These are phyloP conservation scores for Gobius niger DNA, from an alignment of 2,113 vertebrate species.

Conservation along the genomic window DNA sequence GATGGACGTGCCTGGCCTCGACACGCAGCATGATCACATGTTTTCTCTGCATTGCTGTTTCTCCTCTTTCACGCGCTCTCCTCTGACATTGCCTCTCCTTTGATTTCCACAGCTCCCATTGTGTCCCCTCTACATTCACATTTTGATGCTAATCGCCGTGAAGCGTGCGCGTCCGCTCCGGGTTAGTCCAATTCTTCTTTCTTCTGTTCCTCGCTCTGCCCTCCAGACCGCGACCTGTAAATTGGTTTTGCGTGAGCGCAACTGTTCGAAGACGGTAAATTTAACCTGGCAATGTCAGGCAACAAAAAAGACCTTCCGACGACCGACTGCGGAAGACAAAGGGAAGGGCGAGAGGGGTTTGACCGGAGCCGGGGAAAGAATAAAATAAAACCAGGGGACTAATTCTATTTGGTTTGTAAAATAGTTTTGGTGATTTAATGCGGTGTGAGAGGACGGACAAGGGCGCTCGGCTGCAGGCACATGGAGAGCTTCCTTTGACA, in stretches of 20 bases:
- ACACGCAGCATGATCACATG: too few species aligned
- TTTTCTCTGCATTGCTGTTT: not conserved
- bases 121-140: constrained; percentile 20
- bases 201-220: constrained; percentile 2
- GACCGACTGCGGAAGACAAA: not conserved
- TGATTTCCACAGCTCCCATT: not conserved
- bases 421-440: not conserved
- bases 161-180: constrained; percentile 21
- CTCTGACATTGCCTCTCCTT: not conserved
- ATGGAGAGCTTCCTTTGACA: not conserved
- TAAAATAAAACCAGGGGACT: too few species aligned
- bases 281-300: not conserved
- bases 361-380: not conserved
- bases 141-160: constrained; percentile 45
- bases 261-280: constrained; percentile 3
- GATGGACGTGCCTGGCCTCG: too few species aligned
- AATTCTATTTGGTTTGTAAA: not conserved
- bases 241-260: constrained; percentile 2
- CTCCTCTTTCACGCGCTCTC: not conserved
- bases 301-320: not conserved
- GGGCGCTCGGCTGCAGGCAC: not conserved
- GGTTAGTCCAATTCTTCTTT: constrained; percentile 16
- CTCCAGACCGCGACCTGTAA: constrained; percentile 20
- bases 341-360: not conserved
- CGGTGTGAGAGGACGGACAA: not conserved